A percentile compares a stretch with the other conserved stretches of the same genome.
Conservation (phyloP, 2,888 invertebrate species). For the Belgica antarctica region DNA sequence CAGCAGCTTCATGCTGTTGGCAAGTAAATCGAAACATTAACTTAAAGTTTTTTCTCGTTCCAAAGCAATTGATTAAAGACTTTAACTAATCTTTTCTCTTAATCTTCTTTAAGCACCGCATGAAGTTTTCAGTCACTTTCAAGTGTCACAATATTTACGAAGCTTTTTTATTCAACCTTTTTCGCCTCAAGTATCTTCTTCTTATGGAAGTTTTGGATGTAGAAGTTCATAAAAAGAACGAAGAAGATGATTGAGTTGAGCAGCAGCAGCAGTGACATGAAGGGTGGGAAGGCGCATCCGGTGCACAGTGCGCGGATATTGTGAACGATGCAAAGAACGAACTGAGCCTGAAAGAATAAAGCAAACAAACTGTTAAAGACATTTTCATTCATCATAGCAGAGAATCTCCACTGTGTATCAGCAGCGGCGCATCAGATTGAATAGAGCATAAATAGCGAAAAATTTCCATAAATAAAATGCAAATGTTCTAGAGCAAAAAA, state of each 20-base stretch:
- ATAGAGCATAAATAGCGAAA: neutral
- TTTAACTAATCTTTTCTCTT: too few relatives aligned
- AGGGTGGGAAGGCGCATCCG: conserved; percentile 55
- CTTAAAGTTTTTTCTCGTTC: too few relatives aligned
- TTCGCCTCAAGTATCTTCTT: neutral
- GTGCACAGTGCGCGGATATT: conserved; percentile 52
- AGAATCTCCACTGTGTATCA: neutral
- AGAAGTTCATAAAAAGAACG: conserved; percentile 86
- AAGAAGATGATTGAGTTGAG: conserved; percentile 86
- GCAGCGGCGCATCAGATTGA: neutral
- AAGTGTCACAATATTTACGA: too few relatives aligned
- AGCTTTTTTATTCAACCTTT: conserved; percentile 11
- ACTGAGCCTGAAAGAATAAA: conserved; percentile 53
- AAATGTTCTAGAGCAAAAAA: too few relatives aligned
- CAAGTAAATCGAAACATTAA: too few relatives aligned
- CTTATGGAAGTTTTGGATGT: conserved; percentile 73
- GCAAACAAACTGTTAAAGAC: too few relatives aligned
- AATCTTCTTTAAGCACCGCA: too few relatives aligned
- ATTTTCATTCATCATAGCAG: too few relatives aligned
- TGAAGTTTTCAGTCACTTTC: too few relatives aligned
- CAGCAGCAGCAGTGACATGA: conserved; percentile 72
- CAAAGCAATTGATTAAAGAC: too few relatives aligned
- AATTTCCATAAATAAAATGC: too few relatives aligned
- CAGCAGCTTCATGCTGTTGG: too few relatives aligned
- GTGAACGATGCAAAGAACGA: conserved; percentile 54